Percentiles rank a stretch among this genome's conserved stretches.
Conservation (phyloP, 2,113 vertebrate species). For the Manacus vitellinus region DNA sequence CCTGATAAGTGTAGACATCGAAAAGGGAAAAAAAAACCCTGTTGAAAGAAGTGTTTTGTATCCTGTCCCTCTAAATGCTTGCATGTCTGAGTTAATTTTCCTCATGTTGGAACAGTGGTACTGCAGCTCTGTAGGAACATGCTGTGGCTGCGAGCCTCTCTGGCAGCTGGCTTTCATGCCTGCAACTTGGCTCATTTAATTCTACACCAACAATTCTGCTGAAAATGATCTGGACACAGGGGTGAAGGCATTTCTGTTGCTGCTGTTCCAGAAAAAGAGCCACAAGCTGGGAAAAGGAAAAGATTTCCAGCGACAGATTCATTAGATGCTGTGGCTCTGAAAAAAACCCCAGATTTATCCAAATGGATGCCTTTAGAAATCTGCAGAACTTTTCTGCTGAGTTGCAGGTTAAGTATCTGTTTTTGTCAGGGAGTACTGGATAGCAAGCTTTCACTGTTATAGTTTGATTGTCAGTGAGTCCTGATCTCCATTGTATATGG, state of each 20-base stretch:
- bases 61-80: neutral
- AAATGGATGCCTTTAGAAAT: neutral
- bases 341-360: neutral
- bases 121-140: neutral
- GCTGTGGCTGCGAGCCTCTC: neutral
- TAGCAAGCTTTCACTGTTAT: neutral
- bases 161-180: neutral
- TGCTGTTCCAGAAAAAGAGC: neutral
- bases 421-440: neutral
- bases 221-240: neutral
- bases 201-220: neutral
- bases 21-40: neutral
- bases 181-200: slow-evolving; percentile 8
- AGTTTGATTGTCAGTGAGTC: neutral
- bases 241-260: neutral
- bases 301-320: neutral
- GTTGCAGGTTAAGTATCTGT: neutral
- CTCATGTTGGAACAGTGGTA: neutral
- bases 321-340: neutral
- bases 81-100: neutral
- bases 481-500: neutral
- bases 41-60: neutral
- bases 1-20: neutral
- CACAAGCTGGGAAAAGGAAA: neutral
- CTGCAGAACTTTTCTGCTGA: neutral